Conservation (phyloP, 2,888 invertebrate species). For the Cantharis flavilabris region DNA sequence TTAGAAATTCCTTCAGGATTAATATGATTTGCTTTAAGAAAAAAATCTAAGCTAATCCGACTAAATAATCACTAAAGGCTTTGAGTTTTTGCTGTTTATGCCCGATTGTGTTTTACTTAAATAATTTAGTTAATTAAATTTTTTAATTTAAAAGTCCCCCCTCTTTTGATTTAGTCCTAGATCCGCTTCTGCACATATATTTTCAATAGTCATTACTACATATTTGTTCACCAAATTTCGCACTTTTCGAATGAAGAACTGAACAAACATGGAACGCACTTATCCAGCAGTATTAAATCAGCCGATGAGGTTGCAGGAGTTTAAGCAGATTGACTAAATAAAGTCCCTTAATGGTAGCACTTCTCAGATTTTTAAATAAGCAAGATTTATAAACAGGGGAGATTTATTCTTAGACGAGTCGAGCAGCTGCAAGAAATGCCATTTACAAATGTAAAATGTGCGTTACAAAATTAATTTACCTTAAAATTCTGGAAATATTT, state of each 20-base stretch:
- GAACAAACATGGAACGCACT: background rate
- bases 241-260: background rate
- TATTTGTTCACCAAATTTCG: background rate
- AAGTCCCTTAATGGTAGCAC: background rate
- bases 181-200: too few species aligned
- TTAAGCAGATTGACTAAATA: background rate
- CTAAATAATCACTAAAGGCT: too few species aligned
- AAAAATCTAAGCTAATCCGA: too few species aligned
- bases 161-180: too few species aligned
- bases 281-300: background rate
- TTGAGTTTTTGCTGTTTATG: too few species aligned
- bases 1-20: too few species aligned
- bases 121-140: too few species aligned
- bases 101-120: too few species aligned
- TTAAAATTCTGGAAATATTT: background rate
- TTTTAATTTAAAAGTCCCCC: too few species aligned
- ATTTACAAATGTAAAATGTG: background rate
- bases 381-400: background rate
- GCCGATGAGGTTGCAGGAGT: background rate
- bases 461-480: background rate
- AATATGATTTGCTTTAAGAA: too few species aligned
- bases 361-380: background rate
- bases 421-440: background rate
- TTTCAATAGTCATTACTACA: too few species aligned
- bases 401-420: background rate